Percentiles rank a stretch among this genome's conserved stretches.
phyloP scores from a whole-genome alignment of 2,888 invertebrate genomes.

The Orthosia cruda region DNA sequence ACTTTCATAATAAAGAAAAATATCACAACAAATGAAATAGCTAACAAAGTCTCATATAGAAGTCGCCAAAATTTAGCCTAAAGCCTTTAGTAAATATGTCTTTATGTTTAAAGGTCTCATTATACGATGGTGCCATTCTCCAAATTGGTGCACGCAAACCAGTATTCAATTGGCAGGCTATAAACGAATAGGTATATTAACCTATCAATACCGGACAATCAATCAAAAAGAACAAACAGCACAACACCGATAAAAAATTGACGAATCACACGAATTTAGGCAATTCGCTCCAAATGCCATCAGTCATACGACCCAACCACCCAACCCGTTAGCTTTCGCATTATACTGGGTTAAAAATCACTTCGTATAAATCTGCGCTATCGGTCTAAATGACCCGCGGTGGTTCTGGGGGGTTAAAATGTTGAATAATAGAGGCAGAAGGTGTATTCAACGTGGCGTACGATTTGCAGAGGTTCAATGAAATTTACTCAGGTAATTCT shows the following conservation, averaged over 20 bases:
- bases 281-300: conserved; percentile 64
- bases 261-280: conserved; percentile 70
- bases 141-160: no score
- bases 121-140: no score
- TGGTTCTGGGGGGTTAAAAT: conserved; percentile 75
- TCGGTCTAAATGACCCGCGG: conserved; percentile 87
- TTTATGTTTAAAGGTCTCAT: no score
- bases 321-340: conserved; percentile 78
- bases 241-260: conserved; percentile 72
- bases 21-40: no score
- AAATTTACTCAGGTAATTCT: neutral
- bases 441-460: neutral
- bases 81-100: no score
- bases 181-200: conserved; percentile 9
- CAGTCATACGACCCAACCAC: conserved; percentile 73
- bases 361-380: conserved; percentile 89
- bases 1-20: no score
- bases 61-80: no score
- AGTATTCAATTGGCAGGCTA: no score
- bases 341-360: conserved; percentile 90
- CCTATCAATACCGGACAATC: conserved; percentile 52
- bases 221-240: conserved; percentile 68
- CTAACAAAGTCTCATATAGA: no score
- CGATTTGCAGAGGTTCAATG: neutral
- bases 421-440: conserved; percentile 31